These are phyloP conservation scores for Lasioglossum marginatum DNA, from an alignment of 2,888 invertebrate species.

Conservation along the genomic window DNA sequence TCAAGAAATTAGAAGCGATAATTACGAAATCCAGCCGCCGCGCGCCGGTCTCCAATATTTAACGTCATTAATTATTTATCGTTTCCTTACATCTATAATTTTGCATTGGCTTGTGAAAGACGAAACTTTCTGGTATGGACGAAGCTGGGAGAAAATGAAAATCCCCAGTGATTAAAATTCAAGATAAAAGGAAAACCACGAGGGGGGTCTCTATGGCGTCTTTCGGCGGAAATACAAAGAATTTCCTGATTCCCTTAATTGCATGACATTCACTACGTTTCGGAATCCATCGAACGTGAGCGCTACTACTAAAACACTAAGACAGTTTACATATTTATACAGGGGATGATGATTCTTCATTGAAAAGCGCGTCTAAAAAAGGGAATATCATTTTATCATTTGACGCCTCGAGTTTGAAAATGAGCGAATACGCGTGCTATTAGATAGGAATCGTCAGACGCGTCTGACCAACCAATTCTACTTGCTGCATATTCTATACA, in stretches of 20 bases:
- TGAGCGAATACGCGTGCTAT: too few relatives aligned
- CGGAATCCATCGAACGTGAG: not conserved
- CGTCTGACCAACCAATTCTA: too few relatives aligned
- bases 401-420: too few relatives aligned
- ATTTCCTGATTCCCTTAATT: slow-evolving; percentile 55
- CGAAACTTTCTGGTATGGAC: not conserved
- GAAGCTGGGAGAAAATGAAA: not conserved
- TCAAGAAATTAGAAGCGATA: not conserved
- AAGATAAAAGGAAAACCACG: not conserved
- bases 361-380: not conserved
- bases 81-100: not conserved
- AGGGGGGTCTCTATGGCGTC: slow-evolving; percentile 5
- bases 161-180: not conserved
- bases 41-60: not conserved
- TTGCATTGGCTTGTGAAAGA: not conserved
- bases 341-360: not conserved
- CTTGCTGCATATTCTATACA: too few relatives aligned
- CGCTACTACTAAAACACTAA: not conserved
- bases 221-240: not conserved
- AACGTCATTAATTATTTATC: not conserved
- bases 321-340: not conserved
- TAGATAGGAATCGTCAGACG: too few relatives aligned
- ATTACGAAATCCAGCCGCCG: not conserved
- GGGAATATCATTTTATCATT: not conserved
- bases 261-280: slow-evolving; percentile 19